These are phyloP conservation scores for Habropoda laboriosa DNA, from an alignment of 1,140 invertebrate genomes.

Conservation along the genomic window DNA sequence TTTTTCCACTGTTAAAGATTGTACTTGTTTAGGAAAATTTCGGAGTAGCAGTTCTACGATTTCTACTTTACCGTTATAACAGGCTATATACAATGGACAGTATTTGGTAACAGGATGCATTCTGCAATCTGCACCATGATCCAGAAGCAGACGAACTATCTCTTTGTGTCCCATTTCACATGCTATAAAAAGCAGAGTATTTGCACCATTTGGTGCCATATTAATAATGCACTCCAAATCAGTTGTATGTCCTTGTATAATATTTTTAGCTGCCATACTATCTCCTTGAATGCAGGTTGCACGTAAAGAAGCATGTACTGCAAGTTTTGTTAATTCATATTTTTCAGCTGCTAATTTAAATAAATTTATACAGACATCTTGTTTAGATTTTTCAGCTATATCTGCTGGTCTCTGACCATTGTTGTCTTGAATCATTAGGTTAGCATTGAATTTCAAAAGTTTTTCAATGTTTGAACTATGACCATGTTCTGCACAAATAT, in stretches of 20 bases:
- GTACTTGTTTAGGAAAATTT: conserved; percentile 86
- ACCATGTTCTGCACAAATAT: conserved; percentile 91
- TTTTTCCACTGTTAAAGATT: conserved; percentile 92
- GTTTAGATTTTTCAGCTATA: conserved; percentile 88
- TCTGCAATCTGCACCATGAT: conserved; percentile 91
- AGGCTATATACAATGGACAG: conserved; percentile 95
- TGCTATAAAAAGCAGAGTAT: conserved; percentile 92
- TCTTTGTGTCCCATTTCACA: conserved; percentile 91
- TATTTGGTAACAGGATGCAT: conserved; percentile 95
- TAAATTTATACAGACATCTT: conserved; percentile 85
- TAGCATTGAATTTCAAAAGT: conserved; percentile 87
- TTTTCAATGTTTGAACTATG: conserved; percentile 87
- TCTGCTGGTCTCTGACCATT: conserved; percentile 88
- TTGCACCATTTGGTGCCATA: conserved; percentile 92
- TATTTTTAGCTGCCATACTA: conserved; percentile 83
- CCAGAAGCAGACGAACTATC: conserved; percentile 90
- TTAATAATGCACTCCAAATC: conserved; percentile 90
- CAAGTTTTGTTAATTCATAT: conserved; percentile 86
- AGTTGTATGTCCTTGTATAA: conserved; percentile 85
- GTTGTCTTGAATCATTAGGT: conserved; percentile 85
- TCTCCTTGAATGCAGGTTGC: conserved; percentile 89
- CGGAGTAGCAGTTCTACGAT: conserved; percentile 91
- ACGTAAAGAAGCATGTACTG: conserved; percentile 87
- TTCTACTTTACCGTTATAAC: conserved; percentile 91
- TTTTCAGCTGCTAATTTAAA: conserved; percentile 88